Evolutionary conservation across 1,140 invertebrate genomes (phyloP), one percentile per base, ranked within the genome.

Genomic region (Bombus balteatus): DNA sequence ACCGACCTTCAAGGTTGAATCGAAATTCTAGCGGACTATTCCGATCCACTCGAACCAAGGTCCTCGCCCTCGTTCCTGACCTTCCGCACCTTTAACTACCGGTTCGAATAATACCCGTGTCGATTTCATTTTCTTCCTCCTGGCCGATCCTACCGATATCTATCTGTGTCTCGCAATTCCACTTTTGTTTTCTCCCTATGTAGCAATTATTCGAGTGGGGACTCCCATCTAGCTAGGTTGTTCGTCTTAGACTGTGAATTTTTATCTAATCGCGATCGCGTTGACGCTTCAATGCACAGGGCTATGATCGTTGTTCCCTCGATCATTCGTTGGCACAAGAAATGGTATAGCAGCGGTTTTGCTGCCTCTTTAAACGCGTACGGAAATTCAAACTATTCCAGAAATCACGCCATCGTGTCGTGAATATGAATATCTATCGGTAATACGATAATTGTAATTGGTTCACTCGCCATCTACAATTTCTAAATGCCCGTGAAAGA

Each of bases 21-120:
- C 75, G 70, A 80, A 89, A 75, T 86, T 88, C 80, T 85, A 89
- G 39, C 34, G 71, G 71, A 86, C 57, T 83, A 86, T 76, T 85
- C 43, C 53, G 15, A 88, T 88, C 72, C 68, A 85, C 78, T 13
- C 28, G 62, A 79, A 57, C 65, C 32, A 88, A 83, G 79, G 66
- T 79, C 73, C 43, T 78, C 73, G 62, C 66, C 77, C 83, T 73
- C 59, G 82, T 34, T 85, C 76, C 41, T 76, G 80, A 76, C 71
- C 78, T 83, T 66, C 43, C 79, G 78, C 74, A 87, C 53, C 28
- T 43, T 79, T 72, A 66, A 85, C 84, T 81, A 85, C 84, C 84
- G 84, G 79, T 81, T 85, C 70, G 79, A 57, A 68, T 75, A 81
- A 85, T 81, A 74, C 78, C 70, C 9, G 18, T 68, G 43, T 57